These are phyloP conservation scores for Hydractinia symbiolongicarpus DNA, from an alignment of 30 jellyfish, hydroid and myxozoan species.

Conservation along the genomic window DNA sequence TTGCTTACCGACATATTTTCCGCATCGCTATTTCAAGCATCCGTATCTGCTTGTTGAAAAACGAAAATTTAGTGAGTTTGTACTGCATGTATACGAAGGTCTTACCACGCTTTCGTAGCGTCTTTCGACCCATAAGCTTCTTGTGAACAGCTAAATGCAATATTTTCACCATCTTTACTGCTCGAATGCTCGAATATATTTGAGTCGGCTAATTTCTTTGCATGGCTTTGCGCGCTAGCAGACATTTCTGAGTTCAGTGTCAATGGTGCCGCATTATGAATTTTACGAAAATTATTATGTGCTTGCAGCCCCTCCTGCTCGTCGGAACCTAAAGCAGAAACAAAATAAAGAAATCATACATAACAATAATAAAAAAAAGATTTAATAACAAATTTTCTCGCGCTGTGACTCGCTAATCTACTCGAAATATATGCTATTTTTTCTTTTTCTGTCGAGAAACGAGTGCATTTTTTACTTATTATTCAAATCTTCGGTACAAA, in stretches of 20 bases:
- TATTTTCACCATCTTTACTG: slow-evolving; percentile 60
- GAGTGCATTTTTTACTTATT: too few species aligned
- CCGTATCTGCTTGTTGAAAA: too few species aligned
- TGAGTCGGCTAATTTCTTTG: slow-evolving; percentile 44
- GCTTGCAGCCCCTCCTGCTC: slow-evolving; percentile 41
- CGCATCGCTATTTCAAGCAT: too few species aligned
- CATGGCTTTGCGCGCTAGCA: slow-evolving; percentile 54
- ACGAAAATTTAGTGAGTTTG: too few species aligned
- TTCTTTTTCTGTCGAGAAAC: too few species aligned
- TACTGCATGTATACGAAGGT: background rate
- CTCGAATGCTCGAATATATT: slow-evolving; percentile 51
- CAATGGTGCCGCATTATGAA: slow-evolving; percentile 57
- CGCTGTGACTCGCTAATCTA: too few species aligned
- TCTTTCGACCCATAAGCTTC: slow-evolving; percentile 3
- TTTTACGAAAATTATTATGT: slow-evolving; percentile 61
- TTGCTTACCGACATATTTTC: too few species aligned
- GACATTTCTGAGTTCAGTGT: slow-evolving; percentile 50
- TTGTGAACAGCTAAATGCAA: slow-evolving; percentile 55
- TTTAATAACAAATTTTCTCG: too few species aligned
- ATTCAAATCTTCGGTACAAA: too few species aligned
- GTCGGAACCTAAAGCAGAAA: background rate
- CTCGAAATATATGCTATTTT: too few species aligned
- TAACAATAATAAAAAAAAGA: too few species aligned
- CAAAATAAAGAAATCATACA: too few species aligned
- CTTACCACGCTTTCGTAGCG: slow-evolving; percentile 17